Conservation (phyloP, 2,888 invertebrate genomes). For the Noctua fimbriata region DNA sequence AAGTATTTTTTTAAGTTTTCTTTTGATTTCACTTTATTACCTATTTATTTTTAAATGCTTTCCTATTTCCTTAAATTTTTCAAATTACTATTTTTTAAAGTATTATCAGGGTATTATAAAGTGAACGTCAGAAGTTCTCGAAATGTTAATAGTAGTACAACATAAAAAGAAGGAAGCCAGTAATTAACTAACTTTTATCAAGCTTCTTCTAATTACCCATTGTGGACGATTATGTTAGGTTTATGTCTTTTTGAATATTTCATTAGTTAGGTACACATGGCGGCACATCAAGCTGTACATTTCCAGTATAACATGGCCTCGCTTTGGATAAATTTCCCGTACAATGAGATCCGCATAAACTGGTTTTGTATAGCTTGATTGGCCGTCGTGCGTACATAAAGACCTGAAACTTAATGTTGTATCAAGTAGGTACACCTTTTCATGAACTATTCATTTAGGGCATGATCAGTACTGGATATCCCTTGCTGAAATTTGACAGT, state of each 20-base stretch:
- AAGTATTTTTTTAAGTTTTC: constrained; percentile 18
- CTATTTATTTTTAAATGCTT: constrained; percentile 21
- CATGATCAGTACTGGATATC: background rate
- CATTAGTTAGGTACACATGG: background rate
- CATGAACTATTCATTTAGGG: background rate
- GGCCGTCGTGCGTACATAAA: background rate
- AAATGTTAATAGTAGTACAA: constrained; percentile 5
- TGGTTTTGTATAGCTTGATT: too few relatives aligned
- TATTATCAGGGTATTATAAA: constrained; percentile 50
- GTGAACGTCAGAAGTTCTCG: constrained; percentile 16
- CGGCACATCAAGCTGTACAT: too few relatives aligned
- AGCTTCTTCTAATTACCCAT: constrained; percentile 1
- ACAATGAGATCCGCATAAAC: too few relatives aligned
- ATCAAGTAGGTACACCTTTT: background rate
- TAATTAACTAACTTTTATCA: constrained; percentile 12
- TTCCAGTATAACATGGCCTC: too few relatives aligned
- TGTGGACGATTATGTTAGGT: background rate
- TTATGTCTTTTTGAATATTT: constrained; percentile 10
- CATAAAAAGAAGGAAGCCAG: constrained; percentile 5
- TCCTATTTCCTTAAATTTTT: constrained; percentile 20
- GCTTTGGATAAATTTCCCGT: too few relatives aligned
- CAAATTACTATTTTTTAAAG: constrained; percentile 13
- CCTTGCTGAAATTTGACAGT: constrained; percentile 15
- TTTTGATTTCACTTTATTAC: constrained; percentile 30
- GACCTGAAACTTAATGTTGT: background rate